Evolutionary conservation across 2,888 invertebrate genomes (phyloP).

Genomic region (Amblyjoppa proteus): DNA sequence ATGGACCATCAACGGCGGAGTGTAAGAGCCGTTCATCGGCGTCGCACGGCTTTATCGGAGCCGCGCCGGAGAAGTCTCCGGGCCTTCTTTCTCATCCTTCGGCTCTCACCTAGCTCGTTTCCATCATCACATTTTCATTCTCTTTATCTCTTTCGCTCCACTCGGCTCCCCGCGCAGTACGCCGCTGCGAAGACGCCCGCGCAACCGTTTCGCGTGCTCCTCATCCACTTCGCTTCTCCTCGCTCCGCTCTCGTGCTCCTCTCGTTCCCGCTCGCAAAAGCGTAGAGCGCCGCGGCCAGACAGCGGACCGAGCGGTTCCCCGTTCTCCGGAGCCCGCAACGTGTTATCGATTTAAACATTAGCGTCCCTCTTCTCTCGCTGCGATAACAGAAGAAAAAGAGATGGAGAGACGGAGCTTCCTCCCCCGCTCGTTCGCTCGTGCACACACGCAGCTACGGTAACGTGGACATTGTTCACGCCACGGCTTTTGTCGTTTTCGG

Average conservation of each 20-base stretch:
- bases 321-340: slow-evolving; percentile 53
- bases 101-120: slow-evolving; percentile 20
- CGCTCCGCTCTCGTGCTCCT: not conserved
- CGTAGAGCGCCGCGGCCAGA: not conserved
- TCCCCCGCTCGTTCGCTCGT: slow-evolving; percentile 61
- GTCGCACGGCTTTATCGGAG: not conserved
- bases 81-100: not conserved
- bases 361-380: slow-evolving; percentile 69
- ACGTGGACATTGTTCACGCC: slow-evolving; percentile 44
- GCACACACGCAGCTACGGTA: slow-evolving; percentile 67
- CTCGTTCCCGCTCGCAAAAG: not conserved
- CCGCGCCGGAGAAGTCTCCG: not conserved
- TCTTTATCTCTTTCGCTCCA: slow-evolving; percentile 42
- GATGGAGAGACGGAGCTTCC: slow-evolving; percentile 18
- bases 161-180: slow-evolving; percentile 13
- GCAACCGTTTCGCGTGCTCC: slow-evolving; percentile 22
- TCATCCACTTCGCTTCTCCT: slow-evolving; percentile 10
- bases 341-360: slow-evolving; percentile 80
- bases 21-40: slow-evolving; percentile 22
- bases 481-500: slow-evolving; percentile 20
- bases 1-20: slow-evolving; percentile 45
- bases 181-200: not conserved
- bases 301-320: slow-evolving; percentile 2
- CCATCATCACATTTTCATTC: slow-evolving; percentile 25
- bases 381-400: slow-evolving; percentile 72